phyloP scores from a whole-genome alignment of 2,888 invertebrate species.

The Meghimatium bilineatum region DNA sequence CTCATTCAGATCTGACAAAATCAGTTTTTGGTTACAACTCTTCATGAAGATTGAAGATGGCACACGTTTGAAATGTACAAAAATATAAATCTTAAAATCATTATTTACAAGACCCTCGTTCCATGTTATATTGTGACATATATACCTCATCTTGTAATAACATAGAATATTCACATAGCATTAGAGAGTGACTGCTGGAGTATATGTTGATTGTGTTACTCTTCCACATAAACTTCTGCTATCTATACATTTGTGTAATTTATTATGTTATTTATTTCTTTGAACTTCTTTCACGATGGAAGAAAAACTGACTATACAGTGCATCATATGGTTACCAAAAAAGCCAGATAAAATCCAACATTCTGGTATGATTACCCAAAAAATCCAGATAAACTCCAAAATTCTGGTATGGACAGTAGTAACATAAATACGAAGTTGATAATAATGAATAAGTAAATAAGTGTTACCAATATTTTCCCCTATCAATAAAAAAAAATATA shows the following conservation, averaged over 20 bases:
- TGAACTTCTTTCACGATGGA: not conserved
- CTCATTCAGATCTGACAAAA: not conserved
- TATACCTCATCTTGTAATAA: not conserved
- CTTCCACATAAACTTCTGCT: not conserved
- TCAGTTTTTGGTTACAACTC: not conserved
- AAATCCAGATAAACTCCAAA: too few relatives aligned
- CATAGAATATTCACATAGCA: not conserved
- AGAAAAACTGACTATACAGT: not conserved
- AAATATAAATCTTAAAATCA: not conserved
- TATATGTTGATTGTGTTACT: not conserved
- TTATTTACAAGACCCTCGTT: not conserved
- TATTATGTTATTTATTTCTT: not conserved
- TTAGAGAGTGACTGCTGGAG: not conserved
- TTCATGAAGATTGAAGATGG: not conserved
- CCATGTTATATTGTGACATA: not conserved
- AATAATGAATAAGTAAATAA: too few relatives aligned
- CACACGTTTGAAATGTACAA: not conserved
- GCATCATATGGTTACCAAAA: too few relatives aligned
- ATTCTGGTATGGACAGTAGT: too few relatives aligned
- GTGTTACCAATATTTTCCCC: too few relatives aligned
- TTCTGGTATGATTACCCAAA: too few relatives aligned
- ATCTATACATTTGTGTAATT: not conserved
- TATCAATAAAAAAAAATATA: too few relatives aligned
- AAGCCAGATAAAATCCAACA: too few relatives aligned
- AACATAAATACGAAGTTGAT: too few relatives aligned